A percentile compares a stretch with the other conserved stretches of the same genome.
These are phyloP conservation scores for Periophthalmodon schlosseri DNA, from an alignment of 2,113 vertebrate species.

Conservation along the genomic window DNA sequence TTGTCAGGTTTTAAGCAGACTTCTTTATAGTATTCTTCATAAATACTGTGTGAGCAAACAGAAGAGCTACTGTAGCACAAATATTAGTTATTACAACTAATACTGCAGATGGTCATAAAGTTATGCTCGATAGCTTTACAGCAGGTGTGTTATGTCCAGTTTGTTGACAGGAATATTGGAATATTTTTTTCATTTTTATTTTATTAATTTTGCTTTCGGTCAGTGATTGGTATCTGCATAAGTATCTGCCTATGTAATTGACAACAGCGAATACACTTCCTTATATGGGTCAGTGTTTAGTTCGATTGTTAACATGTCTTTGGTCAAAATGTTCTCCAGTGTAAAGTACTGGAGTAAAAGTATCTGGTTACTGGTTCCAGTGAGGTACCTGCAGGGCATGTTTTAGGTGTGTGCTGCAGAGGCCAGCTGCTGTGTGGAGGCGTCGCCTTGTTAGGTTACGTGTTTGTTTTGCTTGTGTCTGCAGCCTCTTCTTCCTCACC, in stretches of 20 bases:
- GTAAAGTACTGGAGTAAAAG: neutral
- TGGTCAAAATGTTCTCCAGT: neutral
- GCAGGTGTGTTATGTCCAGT: neutral
- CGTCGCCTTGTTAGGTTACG: slow-evolving; percentile 38
- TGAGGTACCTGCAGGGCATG: neutral
- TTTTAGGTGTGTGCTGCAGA: slow-evolving; percentile 28
- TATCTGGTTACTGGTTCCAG: neutral
- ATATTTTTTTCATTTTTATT: no score
- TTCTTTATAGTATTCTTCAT: neutral
- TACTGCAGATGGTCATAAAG: neutral
- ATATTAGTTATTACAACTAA: neutral
- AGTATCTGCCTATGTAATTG: no score
- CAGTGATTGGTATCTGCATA: no score
- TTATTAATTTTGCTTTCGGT: no score
- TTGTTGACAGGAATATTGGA: no score
- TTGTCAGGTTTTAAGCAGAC: slow-evolving; percentile 38
- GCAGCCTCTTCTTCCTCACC: slow-evolving; percentile 69
- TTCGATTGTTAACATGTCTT: neutral
- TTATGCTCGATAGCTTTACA: neutral
- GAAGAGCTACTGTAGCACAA: neutral
- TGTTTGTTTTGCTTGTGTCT: slow-evolving; percentile 74
- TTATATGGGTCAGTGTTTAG: neutral
- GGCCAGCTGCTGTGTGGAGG: slow-evolving; percentile 60
- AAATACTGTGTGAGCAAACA: neutral
- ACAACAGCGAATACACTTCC: no score